Conservation (phyloP, 2,797 vertebrate species). For the Tiaroga cobitis region DNA sequence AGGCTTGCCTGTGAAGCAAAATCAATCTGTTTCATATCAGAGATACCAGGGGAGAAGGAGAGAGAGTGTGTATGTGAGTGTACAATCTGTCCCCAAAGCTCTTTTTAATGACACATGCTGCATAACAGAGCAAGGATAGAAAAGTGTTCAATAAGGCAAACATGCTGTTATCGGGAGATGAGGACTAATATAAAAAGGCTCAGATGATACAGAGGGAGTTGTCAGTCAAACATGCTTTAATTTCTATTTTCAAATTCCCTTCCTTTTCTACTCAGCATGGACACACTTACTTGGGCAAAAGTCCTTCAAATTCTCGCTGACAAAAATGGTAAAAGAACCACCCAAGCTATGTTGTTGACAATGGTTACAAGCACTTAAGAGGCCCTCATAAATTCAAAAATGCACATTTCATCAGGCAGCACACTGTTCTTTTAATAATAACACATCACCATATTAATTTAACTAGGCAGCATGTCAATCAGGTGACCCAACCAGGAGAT, state of each 20-base stretch:
- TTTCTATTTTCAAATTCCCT: slow-evolving; percentile 50
- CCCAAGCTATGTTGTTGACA: slow-evolving; percentile 31
- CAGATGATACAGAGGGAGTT: slow-evolving; percentile 39
- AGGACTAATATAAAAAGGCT: slow-evolving; percentile 52
- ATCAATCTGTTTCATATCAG: slow-evolving; percentile 81
- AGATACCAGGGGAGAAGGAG: slow-evolving; percentile 60
- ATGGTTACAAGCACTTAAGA: slow-evolving; percentile 49
- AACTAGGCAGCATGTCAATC: slow-evolving; percentile 51
- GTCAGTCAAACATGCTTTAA: slow-evolving; percentile 44
- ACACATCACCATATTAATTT: slow-evolving; percentile 53
- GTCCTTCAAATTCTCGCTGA: background rate
- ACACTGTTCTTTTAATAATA: slow-evolving; percentile 52
- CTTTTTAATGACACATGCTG: slow-evolving; percentile 51
- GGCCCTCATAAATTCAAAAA: slow-evolving; percentile 52
- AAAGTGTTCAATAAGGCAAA: slow-evolving; percentile 59
- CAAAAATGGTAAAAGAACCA: background rate
- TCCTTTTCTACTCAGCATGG: slow-evolving; percentile 16
- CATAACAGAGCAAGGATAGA: slow-evolving; percentile 52
- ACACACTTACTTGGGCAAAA: slow-evolving; percentile 36
- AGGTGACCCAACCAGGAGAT: slow-evolving; percentile 38
- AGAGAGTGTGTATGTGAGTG: slow-evolving; percentile 57
- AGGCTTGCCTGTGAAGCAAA: slow-evolving; percentile 76
- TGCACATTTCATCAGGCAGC: slow-evolving; percentile 45
- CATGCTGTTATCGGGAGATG: slow-evolving; percentile 54
- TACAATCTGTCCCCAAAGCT: slow-evolving; percentile 46